Evolutionary conservation across 2,888 invertebrate species (phyloP).

Genomic region (Stictocephala bisonia): DNA sequence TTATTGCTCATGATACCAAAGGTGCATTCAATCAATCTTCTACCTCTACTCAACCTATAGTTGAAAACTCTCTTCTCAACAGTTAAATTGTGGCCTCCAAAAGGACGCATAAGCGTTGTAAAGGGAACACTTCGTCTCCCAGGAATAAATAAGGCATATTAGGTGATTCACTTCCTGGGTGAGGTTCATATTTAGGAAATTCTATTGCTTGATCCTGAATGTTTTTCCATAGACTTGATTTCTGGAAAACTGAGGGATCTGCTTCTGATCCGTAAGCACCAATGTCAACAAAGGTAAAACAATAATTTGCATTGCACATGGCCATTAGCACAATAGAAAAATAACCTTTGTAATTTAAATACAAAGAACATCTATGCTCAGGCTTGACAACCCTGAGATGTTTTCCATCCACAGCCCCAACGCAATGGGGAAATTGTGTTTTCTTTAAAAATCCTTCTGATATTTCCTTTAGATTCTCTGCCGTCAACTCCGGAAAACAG

Average conservation of each 20-base stretch:
- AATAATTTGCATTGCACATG: conserved; percentile 55
- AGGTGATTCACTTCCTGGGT: conserved; percentile 54
- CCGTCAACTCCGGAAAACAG: conserved; percentile 47
- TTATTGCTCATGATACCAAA: too few relatives aligned
- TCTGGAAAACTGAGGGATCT: background rate
- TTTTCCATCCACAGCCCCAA: conserved; percentile 54
- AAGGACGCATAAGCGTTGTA: too few relatives aligned
- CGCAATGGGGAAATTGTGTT: conserved; percentile 59
- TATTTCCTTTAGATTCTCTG: conserved; percentile 53
- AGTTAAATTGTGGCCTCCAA: too few relatives aligned
- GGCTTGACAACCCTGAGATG: background rate
- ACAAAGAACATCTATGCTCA: conserved; percentile 4
- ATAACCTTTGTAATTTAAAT: conserved; percentile 38
- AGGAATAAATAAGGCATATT: too few relatives aligned
- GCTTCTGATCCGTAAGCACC: conserved; percentile 53
- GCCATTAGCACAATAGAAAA: conserved; percentile 57
- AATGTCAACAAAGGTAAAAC: conserved; percentile 56
- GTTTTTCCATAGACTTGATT: conserved; percentile 15
- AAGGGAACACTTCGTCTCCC: too few relatives aligned
- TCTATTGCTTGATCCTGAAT: conserved; percentile 34
- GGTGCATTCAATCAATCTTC: too few relatives aligned
- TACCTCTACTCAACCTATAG: too few relatives aligned
- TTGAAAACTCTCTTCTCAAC: too few relatives aligned
- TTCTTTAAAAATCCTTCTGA: conserved; percentile 56
- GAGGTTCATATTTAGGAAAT: conserved; percentile 53